Evolutionary conservation across 2,113 vertebrate genomes (phyloP).

Genomic region (Rhynchomys soricoides): DNA sequence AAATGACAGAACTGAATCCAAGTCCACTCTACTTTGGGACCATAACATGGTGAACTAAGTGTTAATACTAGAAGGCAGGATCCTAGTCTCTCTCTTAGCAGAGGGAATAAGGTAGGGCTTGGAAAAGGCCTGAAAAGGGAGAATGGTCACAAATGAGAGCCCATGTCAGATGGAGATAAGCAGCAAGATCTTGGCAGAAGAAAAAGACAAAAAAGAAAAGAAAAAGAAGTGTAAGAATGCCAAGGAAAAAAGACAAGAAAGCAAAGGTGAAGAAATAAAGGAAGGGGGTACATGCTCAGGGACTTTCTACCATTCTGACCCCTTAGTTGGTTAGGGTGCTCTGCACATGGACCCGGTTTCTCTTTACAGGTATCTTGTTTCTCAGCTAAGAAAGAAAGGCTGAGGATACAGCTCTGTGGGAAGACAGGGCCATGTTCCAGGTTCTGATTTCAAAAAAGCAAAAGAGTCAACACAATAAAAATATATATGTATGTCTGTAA

Average conservation of each 20-base stretch:
- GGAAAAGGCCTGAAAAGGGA: background rate
- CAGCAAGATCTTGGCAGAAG: background rate
- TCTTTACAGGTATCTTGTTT: background rate
- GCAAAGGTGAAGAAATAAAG: background rate
- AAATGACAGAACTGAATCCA: constrained; percentile 1
- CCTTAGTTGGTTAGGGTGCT: background rate
- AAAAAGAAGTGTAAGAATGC: background rate
- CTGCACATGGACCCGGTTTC: background rate
- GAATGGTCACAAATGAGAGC: background rate
- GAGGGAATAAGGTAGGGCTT: background rate
- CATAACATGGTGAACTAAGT: background rate
- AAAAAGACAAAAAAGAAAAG: background rate
- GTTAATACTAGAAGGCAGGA: background rate
- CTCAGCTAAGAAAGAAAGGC: background rate
- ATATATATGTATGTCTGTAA: too few species aligned
- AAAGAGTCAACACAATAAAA: background rate
- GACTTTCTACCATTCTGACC: too few species aligned
- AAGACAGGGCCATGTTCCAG: background rate
- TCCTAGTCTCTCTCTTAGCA: background rate
- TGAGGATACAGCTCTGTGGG: background rate
- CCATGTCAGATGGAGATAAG: too few species aligned
- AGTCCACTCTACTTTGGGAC: background rate
- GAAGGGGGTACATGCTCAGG: rapidly evolving
- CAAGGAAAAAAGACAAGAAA: background rate
- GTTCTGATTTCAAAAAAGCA: background rate